phyloP scores from a whole-genome alignment of 2,797 vertebrate species.

The Buceros bicornis region DNA sequence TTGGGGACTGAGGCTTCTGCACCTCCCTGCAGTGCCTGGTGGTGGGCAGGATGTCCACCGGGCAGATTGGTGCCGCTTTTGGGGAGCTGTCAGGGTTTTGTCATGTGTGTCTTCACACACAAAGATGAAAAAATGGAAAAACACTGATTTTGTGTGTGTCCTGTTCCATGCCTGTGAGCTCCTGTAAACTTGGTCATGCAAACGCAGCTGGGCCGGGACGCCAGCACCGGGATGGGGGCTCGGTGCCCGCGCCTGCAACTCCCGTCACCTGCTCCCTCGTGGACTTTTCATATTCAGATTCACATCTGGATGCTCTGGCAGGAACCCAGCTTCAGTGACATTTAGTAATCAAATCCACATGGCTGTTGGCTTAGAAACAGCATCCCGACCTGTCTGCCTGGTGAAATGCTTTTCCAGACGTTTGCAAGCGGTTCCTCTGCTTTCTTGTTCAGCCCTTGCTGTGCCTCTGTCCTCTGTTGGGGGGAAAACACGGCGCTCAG shows the following conservation, averaged over 20 bases:
- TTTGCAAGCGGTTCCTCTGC: rapidly evolving
- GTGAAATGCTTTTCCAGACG: neutral
- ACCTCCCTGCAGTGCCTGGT: neutral
- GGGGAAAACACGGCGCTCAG: rapidly evolving
- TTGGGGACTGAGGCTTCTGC: neutral
- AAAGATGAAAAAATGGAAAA: neutral
- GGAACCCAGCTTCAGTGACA: neutral
- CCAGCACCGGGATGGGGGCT: neutral
- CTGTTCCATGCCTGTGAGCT: neutral
- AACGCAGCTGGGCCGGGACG: neutral
- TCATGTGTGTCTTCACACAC: neutral
- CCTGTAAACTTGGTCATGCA: neutral
- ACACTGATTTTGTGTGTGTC: neutral
- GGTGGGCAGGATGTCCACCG: neutral
- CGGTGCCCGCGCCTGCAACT: neutral
- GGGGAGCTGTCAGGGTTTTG: neutral
- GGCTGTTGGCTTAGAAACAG: neutral
- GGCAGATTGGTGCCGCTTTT: neutral
- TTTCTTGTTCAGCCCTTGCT: rapidly evolving
- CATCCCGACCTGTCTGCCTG: neutral
- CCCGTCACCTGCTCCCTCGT: constrained; percentile 47
- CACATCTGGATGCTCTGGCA: constrained; percentile 67
- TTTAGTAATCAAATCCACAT: neutral
- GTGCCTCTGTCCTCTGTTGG: neutral
- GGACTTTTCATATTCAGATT: constrained; percentile 65